Evolutionary conservation across 2,113 vertebrate genomes (phyloP).

Genomic region (Nibea albiflora): DNA sequence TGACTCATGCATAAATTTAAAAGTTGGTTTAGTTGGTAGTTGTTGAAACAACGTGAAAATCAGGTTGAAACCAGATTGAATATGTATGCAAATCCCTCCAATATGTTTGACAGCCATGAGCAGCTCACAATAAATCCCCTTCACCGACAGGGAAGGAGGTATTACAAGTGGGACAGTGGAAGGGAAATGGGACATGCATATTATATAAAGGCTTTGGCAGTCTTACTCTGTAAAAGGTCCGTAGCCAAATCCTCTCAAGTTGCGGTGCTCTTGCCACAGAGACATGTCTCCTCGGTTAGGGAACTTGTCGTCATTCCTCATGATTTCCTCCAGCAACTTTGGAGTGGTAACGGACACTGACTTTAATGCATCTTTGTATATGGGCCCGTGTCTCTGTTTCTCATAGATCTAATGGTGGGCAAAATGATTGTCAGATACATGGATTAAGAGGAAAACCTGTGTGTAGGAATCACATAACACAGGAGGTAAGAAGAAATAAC

Average conservation of each 20-base stretch:
- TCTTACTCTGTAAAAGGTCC: conserved; percentile 94
- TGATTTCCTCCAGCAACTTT: conserved; percentile 87
- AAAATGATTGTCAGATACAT: neutral
- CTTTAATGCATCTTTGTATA: conserved; percentile 81
- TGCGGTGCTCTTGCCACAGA: conserved; percentile 91
- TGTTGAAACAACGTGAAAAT: no score
- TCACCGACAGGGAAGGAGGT: neutral
- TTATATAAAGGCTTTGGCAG: neutral
- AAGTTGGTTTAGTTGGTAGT: no score
- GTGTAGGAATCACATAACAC: neutral
- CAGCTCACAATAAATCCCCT: neutral
- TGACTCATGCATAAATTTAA: no score
- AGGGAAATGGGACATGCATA: neutral
- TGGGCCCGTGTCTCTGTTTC: conserved; percentile 87
- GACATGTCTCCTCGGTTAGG: conserved; percentile 88
- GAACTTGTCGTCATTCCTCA: conserved; percentile 93
- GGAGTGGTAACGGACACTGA: conserved; percentile 86
- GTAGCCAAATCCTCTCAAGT: conserved; percentile 84
- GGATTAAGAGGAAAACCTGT: neutral
- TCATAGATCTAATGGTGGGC: conserved; percentile 72
- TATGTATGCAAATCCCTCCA: no score
- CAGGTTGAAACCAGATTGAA: no score
- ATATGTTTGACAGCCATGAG: no score
- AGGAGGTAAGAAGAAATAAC: neutral
- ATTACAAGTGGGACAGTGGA: neutral